Conservation (phyloP, 2,113 vertebrate genomes). For the Halcyon malimbica region DNA sequence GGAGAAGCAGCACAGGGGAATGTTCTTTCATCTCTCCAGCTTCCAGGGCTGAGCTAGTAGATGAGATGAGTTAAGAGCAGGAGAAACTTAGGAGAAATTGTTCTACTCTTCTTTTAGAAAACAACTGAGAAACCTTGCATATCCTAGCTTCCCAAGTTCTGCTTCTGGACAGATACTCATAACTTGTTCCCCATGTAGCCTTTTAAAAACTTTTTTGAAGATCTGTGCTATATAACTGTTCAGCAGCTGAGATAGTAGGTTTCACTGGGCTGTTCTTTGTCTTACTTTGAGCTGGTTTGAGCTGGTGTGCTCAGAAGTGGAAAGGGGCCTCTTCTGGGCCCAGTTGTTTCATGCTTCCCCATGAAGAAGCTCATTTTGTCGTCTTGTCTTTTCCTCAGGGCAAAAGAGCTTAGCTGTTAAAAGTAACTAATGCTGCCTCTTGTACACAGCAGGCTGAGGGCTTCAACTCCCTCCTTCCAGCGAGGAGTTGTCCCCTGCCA, state of each 20-base stretch:
- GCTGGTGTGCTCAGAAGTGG: not conserved
- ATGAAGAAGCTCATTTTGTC: not conserved
- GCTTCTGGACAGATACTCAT: not conserved
- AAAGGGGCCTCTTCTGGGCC: not conserved
- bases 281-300: not conserved
- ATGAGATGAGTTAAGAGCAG: not conserved
- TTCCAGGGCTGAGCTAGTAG: not conserved
- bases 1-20: not conserved
- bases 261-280: not conserved
- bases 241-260: not conserved
- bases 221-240: not conserved
- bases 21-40: not conserved
- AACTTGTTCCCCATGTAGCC: not conserved
- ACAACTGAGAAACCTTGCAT: not conserved
- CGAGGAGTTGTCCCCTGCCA: not conserved
- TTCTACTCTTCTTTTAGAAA: not conserved
- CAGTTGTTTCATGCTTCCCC: not conserved
- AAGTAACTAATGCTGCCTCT: not conserved
- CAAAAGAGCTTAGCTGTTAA: not conserved
- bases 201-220: not conserved
- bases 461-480: not conserved
- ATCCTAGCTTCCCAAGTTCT: not conserved
- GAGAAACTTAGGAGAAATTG: not conserved
- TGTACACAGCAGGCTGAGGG: not conserved
- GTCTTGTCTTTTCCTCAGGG: not conserved